These are phyloP conservation scores for Oreochromis grahami DNA, from an alignment of 2,797 vertebrate genomes.

Conservation along the genomic window DNA sequence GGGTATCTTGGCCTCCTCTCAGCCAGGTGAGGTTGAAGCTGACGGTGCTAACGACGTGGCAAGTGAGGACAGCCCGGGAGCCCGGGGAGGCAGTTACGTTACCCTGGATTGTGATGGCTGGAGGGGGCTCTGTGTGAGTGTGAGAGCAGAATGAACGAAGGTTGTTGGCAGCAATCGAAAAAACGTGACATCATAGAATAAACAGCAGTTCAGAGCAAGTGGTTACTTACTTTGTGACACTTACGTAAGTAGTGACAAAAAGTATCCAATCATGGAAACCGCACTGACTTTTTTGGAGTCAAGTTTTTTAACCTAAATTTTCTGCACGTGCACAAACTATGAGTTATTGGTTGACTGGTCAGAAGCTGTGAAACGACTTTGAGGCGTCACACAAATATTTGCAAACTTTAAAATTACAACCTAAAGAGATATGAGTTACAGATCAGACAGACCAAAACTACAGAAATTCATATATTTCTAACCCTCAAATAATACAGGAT, in stretches of 20 bases:
- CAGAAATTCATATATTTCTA: not conserved
- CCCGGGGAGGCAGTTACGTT: slow-evolving; percentile 82
- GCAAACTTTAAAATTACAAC: not conserved
- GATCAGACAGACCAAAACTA: not conserved
- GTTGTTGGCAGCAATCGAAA: not conserved
- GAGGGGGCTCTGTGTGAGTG: slow-evolving; percentile 85
- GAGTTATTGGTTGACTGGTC: not conserved
- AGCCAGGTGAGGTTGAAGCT: slow-evolving; percentile 92
- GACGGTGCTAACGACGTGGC: slow-evolving; percentile 82
- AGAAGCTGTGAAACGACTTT: not conserved
- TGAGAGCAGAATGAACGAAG: not conserved
- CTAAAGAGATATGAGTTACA: not conserved
- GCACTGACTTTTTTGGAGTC: not conserved
- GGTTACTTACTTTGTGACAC: not conserved
- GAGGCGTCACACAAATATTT: not conserved
- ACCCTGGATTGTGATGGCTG: slow-evolving; percentile 74
- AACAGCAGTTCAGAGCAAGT: not conserved
- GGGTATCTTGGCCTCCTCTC: slow-evolving; percentile 71
- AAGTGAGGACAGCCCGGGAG: slow-evolving; percentile 80
- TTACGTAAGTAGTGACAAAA: not conserved
- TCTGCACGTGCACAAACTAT: not conserved
- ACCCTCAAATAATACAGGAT: not conserved
- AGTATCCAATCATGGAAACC: not conserved
- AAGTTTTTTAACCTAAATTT: too few species aligned
- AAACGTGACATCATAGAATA: not conserved